Percentiles rank a stretch among this genome's conserved stretches.
Conservation (phyloP, 2,113 vertebrate species). For the Epinephelus moara region DNA sequence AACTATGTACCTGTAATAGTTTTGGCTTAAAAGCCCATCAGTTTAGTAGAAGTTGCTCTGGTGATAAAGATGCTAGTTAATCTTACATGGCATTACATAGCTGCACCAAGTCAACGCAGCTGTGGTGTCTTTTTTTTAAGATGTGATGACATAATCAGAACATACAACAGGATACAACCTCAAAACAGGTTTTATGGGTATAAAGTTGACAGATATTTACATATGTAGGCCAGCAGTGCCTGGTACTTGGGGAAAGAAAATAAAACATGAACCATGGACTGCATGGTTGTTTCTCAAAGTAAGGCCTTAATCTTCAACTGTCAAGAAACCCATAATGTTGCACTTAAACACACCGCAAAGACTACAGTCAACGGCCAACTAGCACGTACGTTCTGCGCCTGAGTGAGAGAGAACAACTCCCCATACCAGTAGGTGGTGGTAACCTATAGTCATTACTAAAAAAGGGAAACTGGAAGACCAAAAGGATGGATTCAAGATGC, state of each 20-base stretch:
- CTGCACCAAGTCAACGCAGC: neutral
- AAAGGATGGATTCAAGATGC: no score
- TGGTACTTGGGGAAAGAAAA: neutral
- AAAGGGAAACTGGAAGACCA: no score
- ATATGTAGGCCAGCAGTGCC: neutral
- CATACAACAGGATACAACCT: conserved; percentile 22
- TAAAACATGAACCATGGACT: neutral
- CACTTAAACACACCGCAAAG: no score
- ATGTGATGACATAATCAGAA: neutral
- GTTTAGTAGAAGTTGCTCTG: neutral
- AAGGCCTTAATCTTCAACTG: neutral
- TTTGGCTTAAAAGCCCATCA: neutral
- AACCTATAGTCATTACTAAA: no score
- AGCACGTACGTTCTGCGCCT: no score
- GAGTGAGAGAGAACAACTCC: no score
- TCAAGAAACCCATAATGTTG: neutral
- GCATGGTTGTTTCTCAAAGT: neutral
- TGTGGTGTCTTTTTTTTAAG: neutral
- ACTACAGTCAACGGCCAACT: no score
- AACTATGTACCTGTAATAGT: neutral
- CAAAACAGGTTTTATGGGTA: neutral
- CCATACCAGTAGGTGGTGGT: no score
- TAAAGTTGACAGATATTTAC: neutral
- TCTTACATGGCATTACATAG: neutral
- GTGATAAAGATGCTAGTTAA: neutral